Percentiles rank a stretch among this genome's conserved stretches.
Conservation (phyloP, 2,888 invertebrate genomes). For the Alviniconcha strummeri region DNA sequence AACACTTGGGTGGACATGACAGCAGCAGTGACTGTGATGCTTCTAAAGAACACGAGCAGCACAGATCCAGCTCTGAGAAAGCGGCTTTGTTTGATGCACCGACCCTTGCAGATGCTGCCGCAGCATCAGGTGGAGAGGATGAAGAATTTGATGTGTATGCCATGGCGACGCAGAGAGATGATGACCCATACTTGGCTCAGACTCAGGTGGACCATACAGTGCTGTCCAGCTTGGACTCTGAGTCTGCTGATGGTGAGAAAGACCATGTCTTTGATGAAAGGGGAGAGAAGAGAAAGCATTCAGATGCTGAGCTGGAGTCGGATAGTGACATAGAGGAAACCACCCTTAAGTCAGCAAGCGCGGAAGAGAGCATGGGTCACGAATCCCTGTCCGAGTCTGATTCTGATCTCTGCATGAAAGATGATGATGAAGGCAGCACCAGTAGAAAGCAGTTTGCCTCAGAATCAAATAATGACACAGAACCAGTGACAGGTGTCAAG, state of each 20-base stretch:
- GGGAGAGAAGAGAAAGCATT: too few relatives aligned
- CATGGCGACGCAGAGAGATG: not conserved
- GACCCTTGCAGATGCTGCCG: not conserved
- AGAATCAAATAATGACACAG: too few relatives aligned
- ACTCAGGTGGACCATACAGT: slow-evolving; percentile 15
- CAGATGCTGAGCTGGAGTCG: too few relatives aligned
- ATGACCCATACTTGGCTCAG: slow-evolving; percentile 15
- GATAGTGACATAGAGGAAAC: too few relatives aligned
- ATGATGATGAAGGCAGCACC: too few relatives aligned
- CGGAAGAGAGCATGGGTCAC: too few relatives aligned
- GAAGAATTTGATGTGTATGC: not conserved
- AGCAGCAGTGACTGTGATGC: not conserved
- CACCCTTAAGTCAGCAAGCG: too few relatives aligned
- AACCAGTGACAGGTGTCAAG: too few relatives aligned
- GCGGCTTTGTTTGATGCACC: not conserved
- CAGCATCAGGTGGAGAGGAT: not conserved
- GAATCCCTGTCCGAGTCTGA: too few relatives aligned
- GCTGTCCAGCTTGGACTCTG: not conserved
- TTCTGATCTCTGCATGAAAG: too few relatives aligned
- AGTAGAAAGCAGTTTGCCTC: too few relatives aligned
- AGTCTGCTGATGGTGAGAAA: not conserved
- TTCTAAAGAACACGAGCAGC: not conserved
- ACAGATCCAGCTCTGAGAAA: not conserved
- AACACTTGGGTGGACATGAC: not conserved
- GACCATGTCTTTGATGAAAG: too few relatives aligned